Conservation (phyloP, 2,113 vertebrate genomes). For the Hippocampus abdominalis region DNA sequence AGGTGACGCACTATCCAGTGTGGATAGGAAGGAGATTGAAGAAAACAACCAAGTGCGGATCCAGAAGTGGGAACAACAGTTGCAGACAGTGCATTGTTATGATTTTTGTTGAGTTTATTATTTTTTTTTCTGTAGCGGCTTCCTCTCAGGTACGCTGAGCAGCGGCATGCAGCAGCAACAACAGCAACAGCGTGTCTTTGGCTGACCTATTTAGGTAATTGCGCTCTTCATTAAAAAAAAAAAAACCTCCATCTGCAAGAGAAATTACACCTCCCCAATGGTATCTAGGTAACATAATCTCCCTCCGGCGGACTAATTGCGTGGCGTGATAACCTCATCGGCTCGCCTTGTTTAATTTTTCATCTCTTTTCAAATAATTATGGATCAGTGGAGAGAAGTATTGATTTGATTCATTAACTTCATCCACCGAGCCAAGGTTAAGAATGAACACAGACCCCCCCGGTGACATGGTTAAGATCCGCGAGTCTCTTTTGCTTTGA, state of each 20-base stretch:
- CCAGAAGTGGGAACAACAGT: conserved; percentile 46
- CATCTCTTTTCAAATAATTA: conserved; percentile 99
- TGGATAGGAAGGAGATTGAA: conserved; percentile 25
- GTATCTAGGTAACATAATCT: conserved; percentile 99
- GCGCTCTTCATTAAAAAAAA: conserved; percentile 82
- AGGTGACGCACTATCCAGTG: conserved; percentile 39
- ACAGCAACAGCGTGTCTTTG: conserved; percentile 68
- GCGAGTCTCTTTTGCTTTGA: conserved; percentile 81
- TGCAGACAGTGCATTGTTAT: conserved; percentile 35
- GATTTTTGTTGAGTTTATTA: background rate
- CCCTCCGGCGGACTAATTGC: conserved; percentile 95
- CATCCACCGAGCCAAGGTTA: conserved; percentile 92
- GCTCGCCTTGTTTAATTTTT: conserved; percentile 96
- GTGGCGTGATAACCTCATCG: conserved; percentile 91
- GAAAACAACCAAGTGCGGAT: conserved; percentile 22
- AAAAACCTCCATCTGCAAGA: conserved; percentile 83
- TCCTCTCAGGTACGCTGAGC: conserved; percentile 71
- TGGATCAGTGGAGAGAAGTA: conserved; percentile 96
- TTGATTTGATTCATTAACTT: conserved; percentile 99
- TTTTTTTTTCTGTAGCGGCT: conserved; percentile 53
- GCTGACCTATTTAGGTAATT: conserved; percentile 87
- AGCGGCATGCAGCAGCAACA: conserved; percentile 43
- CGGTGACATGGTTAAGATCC: conserved; percentile 85
- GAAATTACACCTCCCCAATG: conserved; percentile 90
- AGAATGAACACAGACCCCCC: conserved; percentile 92